Conservation (phyloP, 2,888 invertebrate species). For the Cylindroiulus punctatus region DNA sequence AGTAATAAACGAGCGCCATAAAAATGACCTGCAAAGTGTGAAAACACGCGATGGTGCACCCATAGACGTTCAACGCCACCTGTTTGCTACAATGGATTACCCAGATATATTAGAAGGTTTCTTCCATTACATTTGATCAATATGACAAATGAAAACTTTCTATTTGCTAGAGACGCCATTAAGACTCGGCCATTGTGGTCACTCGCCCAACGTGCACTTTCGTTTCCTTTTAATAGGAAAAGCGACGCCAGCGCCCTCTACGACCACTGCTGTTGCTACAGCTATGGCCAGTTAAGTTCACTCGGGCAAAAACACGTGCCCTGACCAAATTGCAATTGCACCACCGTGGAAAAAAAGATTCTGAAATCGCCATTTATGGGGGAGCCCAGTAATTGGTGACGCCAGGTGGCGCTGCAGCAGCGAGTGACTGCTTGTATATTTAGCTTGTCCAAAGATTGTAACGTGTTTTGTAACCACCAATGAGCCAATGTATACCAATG, state of each 20-base stretch:
- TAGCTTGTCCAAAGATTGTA: too few relatives aligned
- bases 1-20: conserved; percentile 55
- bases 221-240: not conserved
- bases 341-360: not conserved
- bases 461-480: too few relatives aligned
- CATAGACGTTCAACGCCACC: conserved; percentile 42
- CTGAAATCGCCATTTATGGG: not conserved
- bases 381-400: not conserved
- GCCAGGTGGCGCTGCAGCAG: not conserved
- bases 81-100: conserved; percentile 47
- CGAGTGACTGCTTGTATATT: too few relatives aligned
- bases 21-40: conserved; percentile 42
- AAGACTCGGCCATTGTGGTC: conserved; percentile 17
- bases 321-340: not conserved
- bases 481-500: too few relatives aligned
- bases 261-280: conserved; percentile 1
- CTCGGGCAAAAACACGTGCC: not conserved
- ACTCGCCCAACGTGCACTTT: not conserved
- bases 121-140: conserved; percentile 47
- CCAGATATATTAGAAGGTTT: conserved; percentile 20
- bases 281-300: not conserved
- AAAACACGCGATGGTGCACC: conserved; percentile 44
- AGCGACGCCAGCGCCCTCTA: not conserved
- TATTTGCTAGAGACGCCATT: conserved; percentile 37
- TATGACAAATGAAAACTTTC: conserved; percentile 45